Conservation (phyloP, 1,140 invertebrate genomes). For the Scaptomyza pallida region DNA sequence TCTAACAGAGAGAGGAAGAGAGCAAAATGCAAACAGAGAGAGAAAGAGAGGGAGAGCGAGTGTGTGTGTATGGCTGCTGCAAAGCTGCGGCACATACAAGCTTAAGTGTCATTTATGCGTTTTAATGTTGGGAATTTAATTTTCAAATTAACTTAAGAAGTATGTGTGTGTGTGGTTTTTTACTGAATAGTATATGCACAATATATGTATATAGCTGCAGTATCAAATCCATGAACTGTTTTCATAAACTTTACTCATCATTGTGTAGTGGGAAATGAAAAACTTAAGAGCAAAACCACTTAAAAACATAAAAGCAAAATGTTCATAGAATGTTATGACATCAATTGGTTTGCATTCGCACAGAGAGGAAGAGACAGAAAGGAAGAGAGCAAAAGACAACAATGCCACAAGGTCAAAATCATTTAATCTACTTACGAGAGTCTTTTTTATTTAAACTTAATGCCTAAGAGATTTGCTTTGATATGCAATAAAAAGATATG, state of each 20-base stretch:
- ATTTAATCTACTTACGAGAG: neutral
- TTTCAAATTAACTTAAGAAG: slow-evolving; percentile 80
- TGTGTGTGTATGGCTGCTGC: neutral
- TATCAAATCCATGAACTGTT: neutral
- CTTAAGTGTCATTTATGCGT: slow-evolving; percentile 82
- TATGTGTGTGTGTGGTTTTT: slow-evolving; percentile 41
- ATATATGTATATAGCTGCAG: neutral
- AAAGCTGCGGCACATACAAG: slow-evolving; percentile 30
- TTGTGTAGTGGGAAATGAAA: slow-evolving; percentile 20
- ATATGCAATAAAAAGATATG: neutral
- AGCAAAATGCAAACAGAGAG: neutral
- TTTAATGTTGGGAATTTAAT: slow-evolving; percentile 82
- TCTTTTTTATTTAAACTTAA: neutral
- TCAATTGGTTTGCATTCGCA: neutral
- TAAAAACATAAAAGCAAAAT: neutral
- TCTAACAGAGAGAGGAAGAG: slow-evolving; percentile 10
- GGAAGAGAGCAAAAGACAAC: neutral
- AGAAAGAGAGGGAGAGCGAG: neutral
- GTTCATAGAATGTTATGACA: neutral
- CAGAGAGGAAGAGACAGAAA: neutral
- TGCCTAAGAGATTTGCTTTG: neutral
- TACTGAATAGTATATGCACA: neutral
- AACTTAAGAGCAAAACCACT: neutral
- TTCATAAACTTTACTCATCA: slow-evolving; percentile 51
- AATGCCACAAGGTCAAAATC: neutral